Conservation (phyloP, 2,888 invertebrate genomes). For the Epirrita christyi region DNA sequence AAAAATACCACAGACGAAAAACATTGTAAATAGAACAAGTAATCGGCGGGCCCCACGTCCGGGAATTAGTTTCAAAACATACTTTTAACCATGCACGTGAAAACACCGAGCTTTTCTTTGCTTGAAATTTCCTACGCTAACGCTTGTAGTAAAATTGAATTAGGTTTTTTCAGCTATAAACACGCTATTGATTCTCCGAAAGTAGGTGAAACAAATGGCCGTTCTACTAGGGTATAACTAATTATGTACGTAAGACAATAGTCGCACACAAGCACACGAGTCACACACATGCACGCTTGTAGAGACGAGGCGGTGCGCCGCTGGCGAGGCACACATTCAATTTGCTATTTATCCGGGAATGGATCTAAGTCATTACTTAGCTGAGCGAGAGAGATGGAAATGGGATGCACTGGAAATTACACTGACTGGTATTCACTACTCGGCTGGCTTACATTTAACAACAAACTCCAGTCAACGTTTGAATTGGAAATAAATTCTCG, state of each 20-base stretch:
- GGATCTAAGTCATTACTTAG: conserved; percentile 85
- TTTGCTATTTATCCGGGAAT: conserved; percentile 84
- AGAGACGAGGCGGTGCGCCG: conserved; percentile 43
- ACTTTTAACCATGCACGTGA: conserved; percentile 72
- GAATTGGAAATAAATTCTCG: conserved; percentile 36
- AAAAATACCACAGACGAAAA: conserved; percentile 82
- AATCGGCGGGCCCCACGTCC: conserved; percentile 66
- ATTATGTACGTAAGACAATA: conserved; percentile 46
- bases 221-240: conserved; percentile 35
- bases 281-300: conserved; percentile 42
- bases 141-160: conserved; percentile 56
- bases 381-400: conserved; percentile 79
- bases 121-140: conserved; percentile 32
- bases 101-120: conserved; percentile 60
- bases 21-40: conserved; percentile 82
- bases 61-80: conserved; percentile 79
- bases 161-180: conserved; percentile 42
- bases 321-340: conserved; percentile 75
- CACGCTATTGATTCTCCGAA: conserved; percentile 14
- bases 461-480: conserved; percentile 28
- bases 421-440: conserved; percentile 61
- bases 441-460: conserved; percentile 32
- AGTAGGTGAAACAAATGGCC: conserved; percentile 20
- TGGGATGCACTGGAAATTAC: conserved; percentile 80
- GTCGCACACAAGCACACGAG: conserved; percentile 20